These are phyloP conservation scores for Riparia riparia DNA, from an alignment of 2,113 vertebrate species.

Conservation along the genomic window DNA sequence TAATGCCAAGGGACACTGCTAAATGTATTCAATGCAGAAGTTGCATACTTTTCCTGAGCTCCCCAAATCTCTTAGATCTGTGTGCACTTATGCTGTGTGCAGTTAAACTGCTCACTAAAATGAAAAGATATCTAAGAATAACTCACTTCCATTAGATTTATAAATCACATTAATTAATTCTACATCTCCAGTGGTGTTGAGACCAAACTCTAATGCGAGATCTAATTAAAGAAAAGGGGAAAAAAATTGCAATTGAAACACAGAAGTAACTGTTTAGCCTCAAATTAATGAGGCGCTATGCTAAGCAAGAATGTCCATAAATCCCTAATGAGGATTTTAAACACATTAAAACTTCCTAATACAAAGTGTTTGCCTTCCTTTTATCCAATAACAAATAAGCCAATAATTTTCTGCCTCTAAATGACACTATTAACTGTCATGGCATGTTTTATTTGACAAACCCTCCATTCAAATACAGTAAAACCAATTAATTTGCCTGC, in stretches of 20 bases:
- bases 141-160: conserved; percentile 80
- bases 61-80: conserved; percentile 75
- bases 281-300: conserved; percentile 83
- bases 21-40: conserved; percentile 73
- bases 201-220: conserved; percentile 77
- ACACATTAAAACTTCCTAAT: conserved; percentile 85
- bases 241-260: conserved; percentile 76
- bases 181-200: conserved; percentile 76
- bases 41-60: conserved; percentile 54
- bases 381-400: conserved; percentile 85
- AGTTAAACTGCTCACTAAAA: conserved; percentile 74
- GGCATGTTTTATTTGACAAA: conserved; percentile 84
- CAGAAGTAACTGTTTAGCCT: conserved; percentile 81
- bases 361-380: conserved; percentile 84
- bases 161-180: conserved; percentile 86
- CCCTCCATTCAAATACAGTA: conserved; percentile 82
- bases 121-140: conserved; percentile 79
- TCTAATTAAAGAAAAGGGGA: conserved; percentile 81
- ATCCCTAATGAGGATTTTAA: conserved; percentile 86
- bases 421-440: conserved; percentile 84
- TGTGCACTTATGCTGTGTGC: conserved; percentile 32
- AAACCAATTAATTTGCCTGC: conserved; percentile 84
- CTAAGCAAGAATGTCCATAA: conserved; percentile 82
- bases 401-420: conserved; percentile 84
- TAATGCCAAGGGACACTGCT: conserved; percentile 69